Evolutionary conservation across 92 coral and sea anemone species (phyloP).

Genomic region (Epizoanthus stellaris): DNA sequence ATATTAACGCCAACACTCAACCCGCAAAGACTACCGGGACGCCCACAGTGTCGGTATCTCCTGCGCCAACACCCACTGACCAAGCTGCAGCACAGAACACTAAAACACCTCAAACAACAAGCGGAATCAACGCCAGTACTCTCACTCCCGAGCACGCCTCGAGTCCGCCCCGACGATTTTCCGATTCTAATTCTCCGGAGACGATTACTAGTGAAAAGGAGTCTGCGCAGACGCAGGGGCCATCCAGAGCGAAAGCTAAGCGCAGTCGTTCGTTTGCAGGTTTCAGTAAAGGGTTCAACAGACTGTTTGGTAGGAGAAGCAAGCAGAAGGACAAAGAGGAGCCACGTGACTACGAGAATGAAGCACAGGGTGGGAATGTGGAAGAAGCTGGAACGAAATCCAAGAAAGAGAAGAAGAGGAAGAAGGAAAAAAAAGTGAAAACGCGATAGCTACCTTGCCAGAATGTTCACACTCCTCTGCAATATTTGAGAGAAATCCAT

Average conservation of each 20-base stretch:
- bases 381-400: constrained; percentile 8
- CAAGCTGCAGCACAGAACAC: not conserved
- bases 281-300: constrained; percentile 53
- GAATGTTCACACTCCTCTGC: not conserved
- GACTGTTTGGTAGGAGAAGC: constrained; percentile 66
- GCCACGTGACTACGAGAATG: constrained; percentile 8
- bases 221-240: constrained; percentile 1
- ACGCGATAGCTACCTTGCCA: not conserved
- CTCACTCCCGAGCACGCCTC: not conserved
- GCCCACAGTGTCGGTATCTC: not conserved
- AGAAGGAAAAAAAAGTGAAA: constrained; percentile 15
- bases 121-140: not conserved
- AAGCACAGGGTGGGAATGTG: constrained; percentile 10
- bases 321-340: constrained; percentile 53
- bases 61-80: not conserved
- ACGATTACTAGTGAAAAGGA: constrained; percentile 2
- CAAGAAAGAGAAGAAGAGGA: not conserved
- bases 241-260: constrained; percentile 50
- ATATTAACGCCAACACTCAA: not conserved
- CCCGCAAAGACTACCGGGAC: not conserved
- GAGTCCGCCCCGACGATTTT: constrained; percentile 18
- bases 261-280: constrained; percentile 71
- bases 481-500: not conserved
- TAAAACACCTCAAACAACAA: not conserved
- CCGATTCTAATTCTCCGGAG: constrained; percentile 23